Evolutionary conservation across 2,797 vertebrate species (phyloP).

Genomic region (Notolepis coatsorum): DNA sequence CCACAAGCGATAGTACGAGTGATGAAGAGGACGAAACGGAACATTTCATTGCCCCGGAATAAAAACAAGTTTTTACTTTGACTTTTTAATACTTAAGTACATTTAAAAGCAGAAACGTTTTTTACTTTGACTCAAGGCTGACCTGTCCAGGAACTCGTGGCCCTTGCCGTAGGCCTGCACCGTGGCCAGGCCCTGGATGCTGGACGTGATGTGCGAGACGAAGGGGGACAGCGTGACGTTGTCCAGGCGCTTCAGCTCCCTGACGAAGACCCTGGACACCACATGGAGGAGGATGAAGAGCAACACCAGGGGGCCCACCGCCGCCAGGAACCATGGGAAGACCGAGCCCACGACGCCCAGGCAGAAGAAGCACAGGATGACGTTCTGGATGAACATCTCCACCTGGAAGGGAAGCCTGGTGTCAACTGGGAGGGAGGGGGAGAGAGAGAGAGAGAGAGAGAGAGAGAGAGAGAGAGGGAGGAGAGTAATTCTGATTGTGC

Average conservation of each 20-base stretch:
- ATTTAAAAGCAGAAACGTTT: too few species aligned
- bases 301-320: slow-evolving; percentile 87
- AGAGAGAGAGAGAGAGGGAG: neutral
- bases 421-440: slow-evolving; percentile 81
- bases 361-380: slow-evolving; percentile 93
- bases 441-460: neutral
- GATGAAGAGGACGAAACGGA: too few species aligned
- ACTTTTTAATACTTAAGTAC: too few species aligned
- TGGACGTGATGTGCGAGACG: slow-evolving; percentile 92
- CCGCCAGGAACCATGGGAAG: slow-evolving; percentile 93
- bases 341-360: slow-evolving; percentile 88
- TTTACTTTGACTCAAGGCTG: too few species aligned
- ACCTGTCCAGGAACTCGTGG: slow-evolving; percentile 90
- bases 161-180: slow-evolving; percentile 91
- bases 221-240: slow-evolving; percentile 92
- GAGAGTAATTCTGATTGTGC: neutral
- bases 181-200: slow-evolving; percentile 92
- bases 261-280: slow-evolving; percentile 91
- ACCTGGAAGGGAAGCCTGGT: slow-evolving; percentile 93
- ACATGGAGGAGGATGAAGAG: slow-evolving; percentile 87
- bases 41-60: too few species aligned
- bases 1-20: too few species aligned
- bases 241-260: slow-evolving; percentile 92
- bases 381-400: slow-evolving; percentile 95
- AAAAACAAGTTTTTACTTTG: too few species aligned